Percentiles rank a stretch among this genome's conserved stretches.
Conservation (phyloP, 2,888 invertebrate species). For the Epsilonema sp. region DNA sequence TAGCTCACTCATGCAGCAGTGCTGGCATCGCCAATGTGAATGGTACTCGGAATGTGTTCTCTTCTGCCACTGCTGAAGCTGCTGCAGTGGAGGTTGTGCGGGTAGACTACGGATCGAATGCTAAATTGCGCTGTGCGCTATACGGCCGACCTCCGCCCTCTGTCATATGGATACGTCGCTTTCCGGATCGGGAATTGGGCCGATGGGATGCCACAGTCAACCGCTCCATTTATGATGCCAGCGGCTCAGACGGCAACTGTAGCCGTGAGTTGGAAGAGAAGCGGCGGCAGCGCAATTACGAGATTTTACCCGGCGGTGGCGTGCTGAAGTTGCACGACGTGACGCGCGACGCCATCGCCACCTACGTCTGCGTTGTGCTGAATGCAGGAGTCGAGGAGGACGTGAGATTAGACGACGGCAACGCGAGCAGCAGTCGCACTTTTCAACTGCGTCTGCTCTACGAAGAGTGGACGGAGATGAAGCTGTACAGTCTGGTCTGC, state of each 20-base stretch:
- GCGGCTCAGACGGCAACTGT: too few relatives aligned
- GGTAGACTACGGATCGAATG: background rate
- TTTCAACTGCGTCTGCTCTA: slow-evolving; percentile 1
- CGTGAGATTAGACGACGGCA: too few relatives aligned
- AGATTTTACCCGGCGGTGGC: slow-evolving; percentile 3
- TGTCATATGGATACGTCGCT: background rate
- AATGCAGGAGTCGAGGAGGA: too few relatives aligned
- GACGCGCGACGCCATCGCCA: background rate
- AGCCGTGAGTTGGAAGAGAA: background rate
- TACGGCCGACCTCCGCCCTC: background rate
- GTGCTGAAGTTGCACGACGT: background rate
- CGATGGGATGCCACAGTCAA: background rate
- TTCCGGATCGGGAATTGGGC: background rate
- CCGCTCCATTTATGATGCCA: too few relatives aligned
- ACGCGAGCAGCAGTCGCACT: background rate
- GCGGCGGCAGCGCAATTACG: background rate
- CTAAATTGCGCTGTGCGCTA: background rate
- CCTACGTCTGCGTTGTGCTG: slow-evolving; percentile 5
- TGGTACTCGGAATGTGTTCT: too few relatives aligned
- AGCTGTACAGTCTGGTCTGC: slow-evolving; percentile 6
- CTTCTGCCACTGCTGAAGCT: too few relatives aligned
- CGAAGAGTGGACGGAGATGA: slow-evolving; percentile 3
- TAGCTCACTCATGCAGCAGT: too few relatives aligned
- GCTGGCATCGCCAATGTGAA: too few relatives aligned
- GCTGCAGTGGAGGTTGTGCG: too few relatives aligned